Base-by-base conservation (phyloP, 53 echinoderm and acorn worm genomes). In the Patiria pectinifera region DNA sequence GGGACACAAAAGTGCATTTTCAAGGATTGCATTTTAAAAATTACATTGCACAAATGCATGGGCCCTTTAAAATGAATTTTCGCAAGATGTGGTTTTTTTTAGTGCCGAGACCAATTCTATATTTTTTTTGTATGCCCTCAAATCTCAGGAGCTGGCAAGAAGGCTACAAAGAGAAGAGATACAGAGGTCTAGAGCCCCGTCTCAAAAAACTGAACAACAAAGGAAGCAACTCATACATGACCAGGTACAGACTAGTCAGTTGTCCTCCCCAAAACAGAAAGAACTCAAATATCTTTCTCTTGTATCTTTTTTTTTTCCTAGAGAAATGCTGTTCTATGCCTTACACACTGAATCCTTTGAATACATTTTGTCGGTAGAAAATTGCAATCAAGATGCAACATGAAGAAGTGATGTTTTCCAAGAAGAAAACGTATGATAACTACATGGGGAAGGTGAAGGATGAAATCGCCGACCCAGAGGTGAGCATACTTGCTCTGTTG, bases 341-440 rank as follows among this genome's bases (percentile, higher is more conserved):
- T 59, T 82, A 59, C 45, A 63, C 2, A 25, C 24, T 46, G 45
- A n/a, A 46, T 47, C 24, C 3, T 76, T 78, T 80, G 59, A 23
- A 72, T 63, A 13, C 3, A 45, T 12, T 13, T 48, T 71, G 62
- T 8, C 62, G 35, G 53, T 53, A 97, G 97, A 96, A 95, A 95
- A 90, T 96, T 87, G 96, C 96, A 76, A 94, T 96, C 16, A 97
- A 96, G 76, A 97, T 97, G 96, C 98, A 97, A 45, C 98, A 95
- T 62, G 98, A 97, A 60, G 98, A 97, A 62, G 98, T 95, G 15
- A 94, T 97, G 94, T 69, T 95, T 16, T 96, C 98, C 82, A 97
- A 95, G 91, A 93, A 92, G 76, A 62, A 62, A 12, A 94, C 85
- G 15, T 94, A 95, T 91, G 92, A 95, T 26, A 93, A 82, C 78